phyloP scores from a whole-genome alignment of 2,113 vertebrate genomes.

The Leptobrachium leishanense region DNA sequence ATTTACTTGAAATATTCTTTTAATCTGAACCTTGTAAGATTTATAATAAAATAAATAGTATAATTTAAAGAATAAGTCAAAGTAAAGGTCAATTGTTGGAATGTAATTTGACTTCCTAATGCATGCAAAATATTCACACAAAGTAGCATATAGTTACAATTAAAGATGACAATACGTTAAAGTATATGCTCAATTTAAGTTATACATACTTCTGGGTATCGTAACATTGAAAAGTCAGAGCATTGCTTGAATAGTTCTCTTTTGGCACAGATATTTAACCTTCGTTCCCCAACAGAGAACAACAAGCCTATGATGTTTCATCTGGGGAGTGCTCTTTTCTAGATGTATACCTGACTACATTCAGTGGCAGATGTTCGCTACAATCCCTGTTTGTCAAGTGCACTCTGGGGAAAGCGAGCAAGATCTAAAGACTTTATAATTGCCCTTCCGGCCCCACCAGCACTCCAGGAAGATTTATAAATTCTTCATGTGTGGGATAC shows the following conservation, averaged over 20 bases:
- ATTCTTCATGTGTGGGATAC: constrained; percentile 46
- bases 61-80: too few species aligned
- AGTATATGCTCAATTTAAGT: too few species aligned
- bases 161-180: too few species aligned
- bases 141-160: too few species aligned
- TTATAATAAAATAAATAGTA: too few species aligned
- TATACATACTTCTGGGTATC: constrained; percentile 1
- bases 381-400: constrained; percentile 32
- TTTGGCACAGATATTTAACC: constrained; percentile 39
- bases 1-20: too few species aligned
- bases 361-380: constrained; percentile 39
- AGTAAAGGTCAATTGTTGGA: too few species aligned
- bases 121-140: too few species aligned
- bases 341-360: constrained; percentile 7
- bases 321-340: constrained; percentile 26
- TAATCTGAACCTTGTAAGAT: too few species aligned
- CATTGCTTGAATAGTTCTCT: constrained; percentile 39
- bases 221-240: not conserved
- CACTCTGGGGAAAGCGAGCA: constrained; percentile 32
- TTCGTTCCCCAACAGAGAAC: constrained; percentile 14
- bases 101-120: too few species aligned
- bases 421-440: constrained; percentile 47
- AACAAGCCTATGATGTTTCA: constrained; percentile 7
- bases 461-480: constrained; percentile 36
- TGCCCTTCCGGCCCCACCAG: constrained; percentile 37